Conservation (phyloP, 2,113 vertebrate species). For the Gambusia affinis region DNA sequence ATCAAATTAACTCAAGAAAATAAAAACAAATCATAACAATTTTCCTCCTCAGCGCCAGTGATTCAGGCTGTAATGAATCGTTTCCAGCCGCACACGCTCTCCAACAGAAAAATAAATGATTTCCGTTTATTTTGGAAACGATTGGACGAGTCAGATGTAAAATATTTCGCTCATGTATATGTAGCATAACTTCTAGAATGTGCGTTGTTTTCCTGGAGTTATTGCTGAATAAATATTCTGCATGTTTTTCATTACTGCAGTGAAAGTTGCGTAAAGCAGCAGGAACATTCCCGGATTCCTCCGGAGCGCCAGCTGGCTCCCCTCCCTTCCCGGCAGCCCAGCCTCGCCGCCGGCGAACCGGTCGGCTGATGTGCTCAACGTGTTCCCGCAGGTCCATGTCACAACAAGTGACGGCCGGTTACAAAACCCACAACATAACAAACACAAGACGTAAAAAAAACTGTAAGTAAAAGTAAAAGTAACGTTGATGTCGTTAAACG, state of each 20-base stretch:
- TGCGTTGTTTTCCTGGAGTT: too few relatives aligned
- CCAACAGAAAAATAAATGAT: too few relatives aligned
- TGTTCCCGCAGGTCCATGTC: background rate
- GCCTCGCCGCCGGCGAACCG: background rate
- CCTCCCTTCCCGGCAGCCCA: background rate
- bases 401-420: background rate
- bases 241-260: too few relatives aligned
- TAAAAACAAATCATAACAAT: slow-evolving; percentile 21
- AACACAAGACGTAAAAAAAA: background rate
- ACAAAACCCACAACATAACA: background rate
- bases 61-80: slow-evolving; percentile 22
- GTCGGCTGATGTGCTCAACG: background rate
- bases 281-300: slow-evolving; percentile 38
- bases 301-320: slow-evolving; percentile 23
- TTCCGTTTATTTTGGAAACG: too few relatives aligned
- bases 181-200: too few relatives aligned
- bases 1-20: background rate
- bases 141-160: too few relatives aligned
- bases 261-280: slow-evolving; percentile 4
- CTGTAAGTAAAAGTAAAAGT: background rate
- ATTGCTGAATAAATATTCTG: too few relatives aligned
- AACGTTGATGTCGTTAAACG: background rate
- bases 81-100: too few relatives aligned
- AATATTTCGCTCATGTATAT: too few relatives aligned
- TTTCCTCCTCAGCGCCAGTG: slow-evolving; percentile 33